Evolutionary conservation across 2,797 vertebrate species (phyloP), one percentile per base, ranked within the genome.

Genomic region (Ctenopoma kingsleyae): DNA sequence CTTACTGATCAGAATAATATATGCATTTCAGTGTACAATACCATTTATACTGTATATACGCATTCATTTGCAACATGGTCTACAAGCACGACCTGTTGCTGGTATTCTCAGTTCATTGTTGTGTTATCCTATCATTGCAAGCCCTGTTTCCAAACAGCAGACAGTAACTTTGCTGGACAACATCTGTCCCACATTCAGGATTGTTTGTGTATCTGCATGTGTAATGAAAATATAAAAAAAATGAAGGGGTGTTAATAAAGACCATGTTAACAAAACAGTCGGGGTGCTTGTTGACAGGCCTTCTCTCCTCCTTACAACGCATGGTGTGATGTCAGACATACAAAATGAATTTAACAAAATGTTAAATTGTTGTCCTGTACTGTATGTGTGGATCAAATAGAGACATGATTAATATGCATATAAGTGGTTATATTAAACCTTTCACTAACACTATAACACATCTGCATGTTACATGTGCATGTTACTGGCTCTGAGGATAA

Each of bases 131-230:
- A 68, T 71, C 86, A 75, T 78, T 74, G 15, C 71, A 78, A 60
- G 55, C 50, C 22, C 19, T 36, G 67, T 86, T 83, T 87, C 79
- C 65, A 83, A 64, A 71, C 72, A 87, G 60, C 70, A 87, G 60
- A 41, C 57, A 67, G 38, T n/a, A 44, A 23, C 27, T 50, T 55
- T 67, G 17, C 27, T 35, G 10, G 13, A 1, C 32, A 52, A 49
- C 47, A 59, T 44, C 53, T 8, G 15, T 10, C 4, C 11, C 4
- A 32, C 35, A 48, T 53, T 62, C 22, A 56, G 20, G n/a, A 27
- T 53, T 35, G 40, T 59, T 67, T 57, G 6, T 44, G 12, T 41
- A 11, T 68, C 15, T 67, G 38, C 11, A 46, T 58, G n/a, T 62
- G 17, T 44, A 9, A 15, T n/a, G 1, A 22, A 58, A 38, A 63